Evolutionary conservation across 2,888 invertebrate species (phyloP).

Genomic region (Pollenia griseotomentosa): DNA sequence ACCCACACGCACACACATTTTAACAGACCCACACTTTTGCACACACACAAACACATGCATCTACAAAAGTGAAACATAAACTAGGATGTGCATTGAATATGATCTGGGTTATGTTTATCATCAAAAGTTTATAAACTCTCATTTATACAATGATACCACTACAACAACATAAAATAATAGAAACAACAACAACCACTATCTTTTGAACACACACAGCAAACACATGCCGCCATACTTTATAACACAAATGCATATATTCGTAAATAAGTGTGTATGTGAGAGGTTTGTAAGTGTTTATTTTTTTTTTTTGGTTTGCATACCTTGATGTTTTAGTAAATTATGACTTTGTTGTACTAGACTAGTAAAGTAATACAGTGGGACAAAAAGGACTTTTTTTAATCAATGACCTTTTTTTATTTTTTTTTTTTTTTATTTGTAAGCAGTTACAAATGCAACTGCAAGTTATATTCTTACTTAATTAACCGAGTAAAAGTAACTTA

Average conservation of each 20-base stretch:
- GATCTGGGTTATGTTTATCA: constrained; percentile 73
- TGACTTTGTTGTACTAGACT: constrained; percentile 54
- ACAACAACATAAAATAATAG: neutral
- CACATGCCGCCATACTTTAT: constrained; percentile 8
- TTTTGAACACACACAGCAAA: constrained; percentile 3
- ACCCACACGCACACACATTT: neutral
- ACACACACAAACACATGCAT: constrained; percentile 7
- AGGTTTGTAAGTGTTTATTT: neutral
- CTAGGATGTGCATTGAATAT: constrained; percentile 70
- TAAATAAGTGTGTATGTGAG: neutral
- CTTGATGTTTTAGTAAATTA: constrained; percentile 56
- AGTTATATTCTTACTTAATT: too few relatives aligned
- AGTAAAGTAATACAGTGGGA: neutral
- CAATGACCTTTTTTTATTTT: neutral
- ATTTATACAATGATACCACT: constrained; percentile 43
- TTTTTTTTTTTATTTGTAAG: too few relatives aligned
- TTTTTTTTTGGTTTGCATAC: neutral
- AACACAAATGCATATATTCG: neutral
- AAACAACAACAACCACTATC: constrained; percentile 6
- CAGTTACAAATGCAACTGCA: too few relatives aligned
- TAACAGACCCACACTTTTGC: neutral
- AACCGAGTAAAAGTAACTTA: too few relatives aligned
- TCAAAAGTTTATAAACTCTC: constrained; percentile 61
- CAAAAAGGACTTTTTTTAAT: neutral
- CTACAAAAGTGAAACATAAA: constrained; percentile 36